Evolutionary conservation across 2,888 invertebrate species (phyloP), one percentile per base, ranked within the genome.

Genomic region (Falcaria lacertinaria): DNA sequence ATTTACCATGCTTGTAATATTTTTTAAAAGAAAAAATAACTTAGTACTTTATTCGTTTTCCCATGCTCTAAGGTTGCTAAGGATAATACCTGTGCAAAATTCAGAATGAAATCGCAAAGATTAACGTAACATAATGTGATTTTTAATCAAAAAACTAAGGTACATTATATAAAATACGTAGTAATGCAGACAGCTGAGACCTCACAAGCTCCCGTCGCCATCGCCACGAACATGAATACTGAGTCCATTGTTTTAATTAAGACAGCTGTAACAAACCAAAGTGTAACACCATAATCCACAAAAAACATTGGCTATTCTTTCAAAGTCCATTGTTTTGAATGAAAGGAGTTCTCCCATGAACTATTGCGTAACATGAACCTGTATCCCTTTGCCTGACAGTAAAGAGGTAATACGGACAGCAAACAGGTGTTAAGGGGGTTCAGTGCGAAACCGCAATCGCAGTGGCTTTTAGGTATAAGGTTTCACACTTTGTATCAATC

Each of bases 291-390:
- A 28, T 28, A 7, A 39, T 48, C 52, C 52, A 64, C 58, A 68
- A 69, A 57, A 51, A 58, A 28, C 28, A 50, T 57, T 47, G 60
- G 63, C 54, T 55, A 60, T 56, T 61, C 57, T 63, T 60, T 68
- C 62, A 69, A 62, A 34, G 15, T 42, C 35, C 40, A 59, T 56
- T 52, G 56, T 56, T 59, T 60, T 57, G 28, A 11, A 11, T 28
- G 11, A 28, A 28, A 56, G 47, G 48, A 54, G 53, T 52, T 52
- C 59, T 68, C 68, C 60, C 65, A 67, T 69, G 58, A 56, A 55
- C 53, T 48, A 62, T 62, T 58, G 54, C 54, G 69, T 66, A 69
- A 70, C 50, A 42, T 48, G 63, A 66, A 52, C 57, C 61, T 50
- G 47, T 52, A 28, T 55, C 47, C 52, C 57, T 41, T 54, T 54